Conservation (phyloP, 1,140 invertebrate species). For the Homarus americanus region DNA sequence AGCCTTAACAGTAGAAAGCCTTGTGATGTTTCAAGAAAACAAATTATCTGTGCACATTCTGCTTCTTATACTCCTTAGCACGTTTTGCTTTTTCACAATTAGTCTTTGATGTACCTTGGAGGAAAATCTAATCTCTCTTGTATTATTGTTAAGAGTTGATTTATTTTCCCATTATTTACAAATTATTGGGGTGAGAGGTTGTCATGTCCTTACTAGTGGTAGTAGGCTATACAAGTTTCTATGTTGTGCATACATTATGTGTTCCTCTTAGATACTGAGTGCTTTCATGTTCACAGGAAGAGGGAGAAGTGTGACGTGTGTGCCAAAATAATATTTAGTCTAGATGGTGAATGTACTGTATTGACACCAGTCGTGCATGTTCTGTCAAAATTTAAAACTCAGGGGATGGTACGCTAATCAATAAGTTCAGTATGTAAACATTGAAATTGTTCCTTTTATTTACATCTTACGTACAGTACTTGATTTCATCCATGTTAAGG, state of each 20-base stretch:
- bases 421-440: not conserved
- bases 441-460: not conserved
- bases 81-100: conserved; percentile 2
- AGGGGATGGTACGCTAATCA: not conserved
- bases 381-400: conserved; percentile 5
- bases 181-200: conserved; percentile 15
- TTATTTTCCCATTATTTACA: conserved; percentile 24
- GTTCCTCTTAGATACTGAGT: conserved; percentile 7
- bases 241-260: conserved; percentile 30
- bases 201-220: not conserved
- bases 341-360: not conserved
- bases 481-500: not conserved
- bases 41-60: conserved; percentile 25
- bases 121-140: conserved; percentile 5
- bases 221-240: conserved; percentile 23
- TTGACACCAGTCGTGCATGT: not conserved
- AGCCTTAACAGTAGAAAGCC: conserved; percentile 31
- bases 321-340: not conserved
- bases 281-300: not conserved
- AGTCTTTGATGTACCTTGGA: not conserved
- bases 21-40: conserved; percentile 34
- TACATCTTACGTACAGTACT: not conserved
- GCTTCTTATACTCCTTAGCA: conserved; percentile 48
- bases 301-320: not conserved
- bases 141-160: conserved; percentile 19